Evolutionary conservation across 1,140 invertebrate genomes (phyloP), one percentile per base, ranked within the genome.

Genomic region (Eupristina koningsbergeri): DNA sequence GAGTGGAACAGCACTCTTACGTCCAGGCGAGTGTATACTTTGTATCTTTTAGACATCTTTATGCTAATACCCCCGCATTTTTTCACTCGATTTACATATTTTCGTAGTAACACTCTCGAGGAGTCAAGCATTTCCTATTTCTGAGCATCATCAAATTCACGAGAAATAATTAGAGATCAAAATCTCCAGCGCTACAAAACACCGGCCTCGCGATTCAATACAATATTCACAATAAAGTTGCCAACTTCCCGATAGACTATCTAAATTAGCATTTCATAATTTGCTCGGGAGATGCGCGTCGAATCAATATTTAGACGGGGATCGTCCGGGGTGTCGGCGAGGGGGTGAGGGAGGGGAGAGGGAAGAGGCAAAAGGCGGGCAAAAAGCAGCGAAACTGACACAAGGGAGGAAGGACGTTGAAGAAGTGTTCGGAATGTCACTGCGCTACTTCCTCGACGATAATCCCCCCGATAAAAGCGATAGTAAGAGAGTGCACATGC

Each of bases 391-490:
- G 26, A 22, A 19, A 45, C 1, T 11, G n/a, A n/a, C n/a, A n/a
- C 9, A 64, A 34, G 6, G 8, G 11, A 34, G 29, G 0, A 36
- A 41, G 7, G 36, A 26, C 61, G 22, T 58, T 61, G 8, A 13
- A 78, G 26, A 31, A 58, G 63, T 41, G 61, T 19, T 29, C n/a
- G 77, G 36, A 69, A 47, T 79, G 61, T 67, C 77, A 79, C 29
- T 41, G 29, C 61, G 29, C 34, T 34, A 26, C 36, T 39, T 53
- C 31, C 34, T 31, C 34, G 0, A 7, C 36, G 31, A 71, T 69
- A 61, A 69, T 67, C 26, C 41, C n/a, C 67, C 29, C 36, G 79
- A 81, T 73, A 61, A 79, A 79, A 61, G 15, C 67, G 34, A 80
- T 47, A 67, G 63, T 45, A 64, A 67, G 19, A 53, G 31, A 45